Percentiles rank a stretch among this genome's conserved stretches.
phyloP scores from a whole-genome alignment of 1,140 invertebrate genomes.

The Drosophila murphyi region DNA sequence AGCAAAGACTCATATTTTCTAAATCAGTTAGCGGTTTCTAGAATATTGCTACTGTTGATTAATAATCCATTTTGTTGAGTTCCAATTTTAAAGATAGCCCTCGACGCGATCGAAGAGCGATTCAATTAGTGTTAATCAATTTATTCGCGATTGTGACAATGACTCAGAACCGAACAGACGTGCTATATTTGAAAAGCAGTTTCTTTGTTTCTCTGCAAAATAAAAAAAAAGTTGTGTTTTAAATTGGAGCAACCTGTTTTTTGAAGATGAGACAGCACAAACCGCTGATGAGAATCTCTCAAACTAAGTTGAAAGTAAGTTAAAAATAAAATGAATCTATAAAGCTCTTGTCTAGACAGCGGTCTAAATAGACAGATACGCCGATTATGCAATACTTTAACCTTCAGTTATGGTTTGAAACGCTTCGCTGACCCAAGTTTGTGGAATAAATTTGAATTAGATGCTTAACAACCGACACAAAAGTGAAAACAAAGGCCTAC shows the following conservation, averaged over 20 bases:
- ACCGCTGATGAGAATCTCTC: background rate
- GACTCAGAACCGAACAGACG: slow-evolving; percentile 14
- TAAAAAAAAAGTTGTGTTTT: background rate
- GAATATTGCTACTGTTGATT: background rate
- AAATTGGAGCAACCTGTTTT: slow-evolving; percentile 4
- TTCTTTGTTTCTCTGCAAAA: background rate
- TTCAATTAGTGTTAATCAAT: slow-evolving; percentile 17
- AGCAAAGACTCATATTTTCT: too few relatives aligned
- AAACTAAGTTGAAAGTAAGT: background rate
- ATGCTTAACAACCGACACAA: slow-evolving; percentile 11
- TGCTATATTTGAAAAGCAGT: background rate
- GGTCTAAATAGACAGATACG: background rate
- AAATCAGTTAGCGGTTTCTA: background rate
- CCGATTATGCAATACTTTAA: slow-evolving; percentile 33
- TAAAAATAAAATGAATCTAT: too few relatives aligned
- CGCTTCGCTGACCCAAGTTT: slow-evolving; percentile 30
- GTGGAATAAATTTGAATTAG: slow-evolving; percentile 32
- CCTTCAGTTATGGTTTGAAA: slow-evolving; percentile 35
- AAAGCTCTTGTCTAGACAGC: background rate
- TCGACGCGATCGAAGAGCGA: background rate
- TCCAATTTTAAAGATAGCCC: background rate
- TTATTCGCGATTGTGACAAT: slow-evolving; percentile 15
- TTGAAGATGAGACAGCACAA: background rate
- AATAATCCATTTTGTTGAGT: background rate
- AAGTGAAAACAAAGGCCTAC: slow-evolving; percentile 8